Evolutionary conservation across 2,113 vertebrate species (phyloP), one percentile per base, ranked within the genome.

Genomic region (Lampris megalopsis): DNA sequence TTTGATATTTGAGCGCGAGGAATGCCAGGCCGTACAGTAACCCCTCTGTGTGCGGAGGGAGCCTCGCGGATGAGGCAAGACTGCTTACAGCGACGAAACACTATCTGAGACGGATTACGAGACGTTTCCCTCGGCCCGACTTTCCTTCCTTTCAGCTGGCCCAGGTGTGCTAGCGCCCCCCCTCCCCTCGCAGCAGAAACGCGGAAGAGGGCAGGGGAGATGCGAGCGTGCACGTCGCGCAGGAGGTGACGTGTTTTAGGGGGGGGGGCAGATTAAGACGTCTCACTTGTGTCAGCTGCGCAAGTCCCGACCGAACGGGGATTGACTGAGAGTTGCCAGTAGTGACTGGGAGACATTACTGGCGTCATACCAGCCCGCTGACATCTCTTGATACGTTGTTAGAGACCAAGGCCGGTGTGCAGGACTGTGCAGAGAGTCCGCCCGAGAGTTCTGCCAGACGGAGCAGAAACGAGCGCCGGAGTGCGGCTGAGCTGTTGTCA

Each of bases 21-120:
- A 92, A 93, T 90, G 88, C 91, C 87, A 91, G 68, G 80, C 89
- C 90, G 92, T 89, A 92, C 86, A 90, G 64, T 87, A 79, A 89
- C 86, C 86, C 76, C 83, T 89, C 84, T 91, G 88, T 91, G 77
- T 88, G 85, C 77, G 63, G 83, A 88, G 88, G 85, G 89, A 93
- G 84, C 81, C 79, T 86, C 86, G 75, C 6, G 86, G 92, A 92
- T 92, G 93, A 94, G 91, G 92, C 93, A 93, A 94, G 89, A 92
- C 67, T 73, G 93, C 94, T 95, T 73, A 92, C 82, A 93, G 93
- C 93, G 91, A 94, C 94, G 93, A 94, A 95, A 95, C 92, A 81
- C 85, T 92, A 94, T 93, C 93, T 94, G 90, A 91, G 89, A 88
- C 86, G 92, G 88, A 93, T 94, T 94, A 92, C 94, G 94, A 94